Base-by-base conservation (phyloP, 2,888 invertebrate species). In the Brenthis daphne region DNA sequence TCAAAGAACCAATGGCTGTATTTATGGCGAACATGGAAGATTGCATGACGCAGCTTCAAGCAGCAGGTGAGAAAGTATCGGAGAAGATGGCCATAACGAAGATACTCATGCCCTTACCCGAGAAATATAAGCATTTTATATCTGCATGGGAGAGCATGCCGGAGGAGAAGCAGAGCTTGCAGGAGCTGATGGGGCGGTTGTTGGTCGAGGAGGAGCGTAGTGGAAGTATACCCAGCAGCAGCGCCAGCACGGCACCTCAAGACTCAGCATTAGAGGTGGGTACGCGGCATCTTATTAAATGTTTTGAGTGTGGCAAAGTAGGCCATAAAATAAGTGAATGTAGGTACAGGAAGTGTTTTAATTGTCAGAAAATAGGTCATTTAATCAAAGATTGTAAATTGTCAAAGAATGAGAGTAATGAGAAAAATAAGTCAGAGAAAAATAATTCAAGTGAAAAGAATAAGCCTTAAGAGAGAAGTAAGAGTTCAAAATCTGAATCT, bases 81-180 rank as follows among this genome's bases (percentile, higher is more conserved):
- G 50, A 50, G 0, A 80, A 77, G 43, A 74, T 81, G 43, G 64
- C 75, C 0, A 76, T 81, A n/a, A 81, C 80, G 0, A 81, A 81
- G 71, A 73, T 81, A 0, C 56, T 80, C 47, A 79, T 80, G 75
- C 74, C 76, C 0, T 68, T 80, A 33, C 80, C 80, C 8, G 79
- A 79, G 0, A 54, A 75, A 13, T 81, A 77, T 54, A 80, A 77
- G 53, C 80, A 84, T 74, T 85, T 84, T 69, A 68, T 81, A 1
- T 80, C 80, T 0, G 83, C 78, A 0, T 79, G 78, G 78, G 77
- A 78, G 67, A 77, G 76, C 0, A 75, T 71, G 0, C 73, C 76
- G 3, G 75, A 74, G 12, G 63, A 70, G 1, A 74, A 70, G 57
- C 73, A 75, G 63, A 76, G 72, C 1, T 63, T 60, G n/a, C 67